phyloP scores from a whole-genome alignment of 2,888 invertebrate species.

The Leptura quadrifasciata region DNA sequence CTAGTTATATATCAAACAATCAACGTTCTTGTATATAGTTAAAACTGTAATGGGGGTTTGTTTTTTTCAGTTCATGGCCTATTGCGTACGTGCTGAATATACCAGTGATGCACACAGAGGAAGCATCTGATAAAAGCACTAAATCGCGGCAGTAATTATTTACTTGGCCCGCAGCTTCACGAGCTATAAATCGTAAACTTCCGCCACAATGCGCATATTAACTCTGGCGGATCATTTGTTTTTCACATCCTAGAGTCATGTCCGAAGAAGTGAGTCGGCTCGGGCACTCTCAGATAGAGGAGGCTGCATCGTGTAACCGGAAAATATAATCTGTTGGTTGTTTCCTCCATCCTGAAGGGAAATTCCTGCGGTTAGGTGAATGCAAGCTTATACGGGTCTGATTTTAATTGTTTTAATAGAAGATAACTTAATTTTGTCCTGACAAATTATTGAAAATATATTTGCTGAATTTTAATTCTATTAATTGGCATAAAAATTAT shows the following conservation, averaged over 20 bases:
- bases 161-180: conserved; percentile 56
- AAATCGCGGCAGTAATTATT: conserved; percentile 63
- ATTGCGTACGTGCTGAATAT: background rate
- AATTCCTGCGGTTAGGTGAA: background rate
- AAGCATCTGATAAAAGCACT: conserved; percentile 47
- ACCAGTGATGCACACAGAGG: background rate
- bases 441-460: too few relatives aligned
- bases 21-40: background rate
- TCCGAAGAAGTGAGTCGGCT: conserved; percentile 3
- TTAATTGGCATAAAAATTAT: too few relatives aligned
- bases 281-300: background rate
- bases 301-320: background rate
- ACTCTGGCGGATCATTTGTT: conserved; percentile 38
- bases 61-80: background rate
- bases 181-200: conserved; percentile 62
- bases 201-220: conserved; percentile 55
- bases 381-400: background rate
- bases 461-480: too few relatives aligned
- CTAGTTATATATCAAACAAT: background rate
- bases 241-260: conserved; percentile 24
- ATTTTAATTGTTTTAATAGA: background rate
- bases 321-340: background rate
- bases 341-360: background rate
- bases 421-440: background rate
- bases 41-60: background rate